A percentile compares a stretch with the other conserved stretches of the same genome.
phyloP scores from a whole-genome alignment of 1,140 invertebrate genomes.

The Aethina tumida region DNA sequence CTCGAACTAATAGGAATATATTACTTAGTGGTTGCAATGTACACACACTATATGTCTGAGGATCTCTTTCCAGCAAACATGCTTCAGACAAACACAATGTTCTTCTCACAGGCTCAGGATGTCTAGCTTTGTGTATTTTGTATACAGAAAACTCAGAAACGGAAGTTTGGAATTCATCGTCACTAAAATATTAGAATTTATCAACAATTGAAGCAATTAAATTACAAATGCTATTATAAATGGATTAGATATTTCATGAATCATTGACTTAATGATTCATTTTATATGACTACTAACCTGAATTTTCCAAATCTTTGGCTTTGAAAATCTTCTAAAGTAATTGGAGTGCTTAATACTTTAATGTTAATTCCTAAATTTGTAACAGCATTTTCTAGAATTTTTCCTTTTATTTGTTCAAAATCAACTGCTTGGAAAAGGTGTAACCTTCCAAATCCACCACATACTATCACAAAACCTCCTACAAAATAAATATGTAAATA shows the following conservation, averaged over 20 bases:
- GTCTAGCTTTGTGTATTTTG: slow-evolving; percentile 67
- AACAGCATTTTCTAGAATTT: slow-evolving; percentile 69
- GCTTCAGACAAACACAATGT: slow-evolving; percentile 93
- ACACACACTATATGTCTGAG: slow-evolving; percentile 86
- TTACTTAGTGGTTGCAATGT: slow-evolving; percentile 81
- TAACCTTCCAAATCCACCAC: slow-evolving; percentile 75
- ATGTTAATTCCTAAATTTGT: slow-evolving; percentile 74
- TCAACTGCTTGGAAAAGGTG: slow-evolving; percentile 82
- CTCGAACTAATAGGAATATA: slow-evolving; percentile 85
- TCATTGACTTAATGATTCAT: slow-evolving; percentile 7
- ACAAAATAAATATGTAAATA: slow-evolving; percentile 9
- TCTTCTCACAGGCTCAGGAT: slow-evolving; percentile 69
- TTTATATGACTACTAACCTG: slow-evolving; percentile 46
- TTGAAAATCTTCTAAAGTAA: slow-evolving; percentile 77
- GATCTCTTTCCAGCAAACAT: slow-evolving; percentile 93
- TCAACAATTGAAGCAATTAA: neutral
- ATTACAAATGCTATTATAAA: neutral
- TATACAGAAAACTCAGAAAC: slow-evolving; percentile 87
- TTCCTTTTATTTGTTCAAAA: slow-evolving; percentile 76
- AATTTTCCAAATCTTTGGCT: slow-evolving; percentile 83
- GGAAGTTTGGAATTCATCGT: slow-evolving; percentile 53
- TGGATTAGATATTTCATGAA: slow-evolving; percentile 1
- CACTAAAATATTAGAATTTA: slow-evolving; percentile 22
- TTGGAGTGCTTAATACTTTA: slow-evolving; percentile 70
- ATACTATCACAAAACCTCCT: slow-evolving; percentile 80